These are phyloP conservation scores for Ammospiza maritima DNA, from an alignment of 2,797 vertebrate species.

Conservation along the genomic window DNA sequence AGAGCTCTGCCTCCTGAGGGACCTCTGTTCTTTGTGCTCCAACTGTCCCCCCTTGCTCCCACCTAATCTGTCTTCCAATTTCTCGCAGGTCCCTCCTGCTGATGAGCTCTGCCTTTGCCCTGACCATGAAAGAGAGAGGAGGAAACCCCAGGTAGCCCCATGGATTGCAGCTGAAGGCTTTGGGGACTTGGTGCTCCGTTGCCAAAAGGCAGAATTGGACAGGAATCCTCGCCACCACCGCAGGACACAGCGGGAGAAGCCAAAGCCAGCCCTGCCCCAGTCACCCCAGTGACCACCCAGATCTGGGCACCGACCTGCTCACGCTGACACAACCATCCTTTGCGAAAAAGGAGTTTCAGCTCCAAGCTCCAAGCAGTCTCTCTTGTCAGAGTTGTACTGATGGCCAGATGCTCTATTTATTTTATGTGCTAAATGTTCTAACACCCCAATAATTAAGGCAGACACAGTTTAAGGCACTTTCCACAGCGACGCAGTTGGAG, in stretches of 20 bases:
- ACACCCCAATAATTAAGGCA: background rate
- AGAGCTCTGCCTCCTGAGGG: conserved; percentile 30
- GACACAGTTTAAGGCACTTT: conserved; percentile 43
- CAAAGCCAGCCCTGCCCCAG: background rate
- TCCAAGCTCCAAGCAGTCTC: conserved; percentile 30
- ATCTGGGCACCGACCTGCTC: background rate
- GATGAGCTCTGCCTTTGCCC: conserved; percentile 42
- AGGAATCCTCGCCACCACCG: background rate
- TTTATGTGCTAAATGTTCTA: background rate
- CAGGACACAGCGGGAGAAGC: background rate
- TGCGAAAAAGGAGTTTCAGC: background rate
- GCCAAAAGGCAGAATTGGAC: conserved; percentile 31
- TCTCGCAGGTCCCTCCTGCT: conserved; percentile 71
- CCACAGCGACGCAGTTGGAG: conserved; percentile 7
- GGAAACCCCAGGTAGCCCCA: conserved; percentile 43
- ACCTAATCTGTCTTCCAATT: conserved; percentile 59
- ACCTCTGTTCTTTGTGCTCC: conserved; percentile 13
- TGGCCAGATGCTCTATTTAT: background rate
- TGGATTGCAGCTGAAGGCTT: conserved; percentile 42
- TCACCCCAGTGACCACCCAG: background rate
- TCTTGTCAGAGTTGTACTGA: background rate
- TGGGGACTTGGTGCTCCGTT: conserved; percentile 18
- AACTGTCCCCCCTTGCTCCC: background rate
- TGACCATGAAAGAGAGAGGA: conserved; percentile 33
- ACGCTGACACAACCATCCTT: background rate